phyloP scores from a whole-genome alignment of 1,140 invertebrate species.

The Cyclargus thomasi region DNA sequence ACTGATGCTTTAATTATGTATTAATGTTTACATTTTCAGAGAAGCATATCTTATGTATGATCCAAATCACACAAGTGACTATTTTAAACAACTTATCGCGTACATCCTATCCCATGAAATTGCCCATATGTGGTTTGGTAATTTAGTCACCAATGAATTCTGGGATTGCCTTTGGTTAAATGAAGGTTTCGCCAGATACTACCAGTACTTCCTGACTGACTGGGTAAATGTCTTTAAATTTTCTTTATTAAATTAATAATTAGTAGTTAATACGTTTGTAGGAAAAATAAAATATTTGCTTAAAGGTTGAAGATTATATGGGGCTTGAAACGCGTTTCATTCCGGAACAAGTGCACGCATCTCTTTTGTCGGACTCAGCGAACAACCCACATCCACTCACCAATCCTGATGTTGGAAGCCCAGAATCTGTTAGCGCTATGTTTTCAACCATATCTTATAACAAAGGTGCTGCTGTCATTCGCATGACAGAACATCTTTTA shows the following conservation, averaged over 20 bases:
- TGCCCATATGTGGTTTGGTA: constrained; percentile 81
- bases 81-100: constrained; percentile 73
- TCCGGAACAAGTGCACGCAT: constrained; percentile 78
- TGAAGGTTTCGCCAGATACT: constrained; percentile 82
- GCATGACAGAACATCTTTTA: constrained; percentile 86
- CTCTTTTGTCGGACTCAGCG: constrained; percentile 79
- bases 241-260: too few species aligned
- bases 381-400: constrained; percentile 79
- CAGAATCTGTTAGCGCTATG: constrained; percentile 70
- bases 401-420: constrained; percentile 64
- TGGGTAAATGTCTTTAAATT: constrained; percentile 40
- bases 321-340: constrained; percentile 77
- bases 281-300: neutral
- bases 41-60: constrained; percentile 78
- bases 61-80: constrained; percentile 58
- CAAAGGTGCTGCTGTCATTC: constrained; percentile 81
- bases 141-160: constrained; percentile 81
- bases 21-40: constrained; percentile 49
- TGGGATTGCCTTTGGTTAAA: constrained; percentile 83
- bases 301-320: constrained; percentile 70
- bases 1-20: too few species aligned
- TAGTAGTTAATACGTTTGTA: too few species aligned
- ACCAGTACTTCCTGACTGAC: constrained; percentile 78
- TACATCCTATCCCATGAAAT: constrained; percentile 80
- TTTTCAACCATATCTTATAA: constrained; percentile 79